A percentile compares a stretch with the other conserved stretches of the same genome.
phyloP scores from a whole-genome alignment of 2,113 vertebrate species.

The Ammodramus savannarum region DNA sequence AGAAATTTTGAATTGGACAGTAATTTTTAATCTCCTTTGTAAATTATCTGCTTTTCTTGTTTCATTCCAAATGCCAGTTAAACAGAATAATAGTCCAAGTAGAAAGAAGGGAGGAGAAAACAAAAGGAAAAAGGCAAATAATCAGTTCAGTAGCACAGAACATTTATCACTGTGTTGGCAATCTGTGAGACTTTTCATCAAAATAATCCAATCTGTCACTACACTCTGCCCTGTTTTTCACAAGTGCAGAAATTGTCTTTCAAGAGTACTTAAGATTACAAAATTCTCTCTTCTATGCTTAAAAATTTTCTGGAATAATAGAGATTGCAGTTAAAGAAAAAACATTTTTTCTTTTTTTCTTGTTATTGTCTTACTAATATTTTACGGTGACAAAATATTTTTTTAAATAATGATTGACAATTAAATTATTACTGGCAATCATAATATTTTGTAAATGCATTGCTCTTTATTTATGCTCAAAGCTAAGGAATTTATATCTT shows the following conservation, averaged over 20 bases:
- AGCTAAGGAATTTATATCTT: neutral
- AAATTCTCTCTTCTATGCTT: neutral
- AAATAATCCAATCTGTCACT: neutral
- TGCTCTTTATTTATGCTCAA: neutral
- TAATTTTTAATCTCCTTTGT: neutral
- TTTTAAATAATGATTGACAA: neutral
- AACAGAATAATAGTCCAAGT: neutral
- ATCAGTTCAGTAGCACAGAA: neutral
- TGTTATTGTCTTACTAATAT: neutral
- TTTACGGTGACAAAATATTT: neutral
- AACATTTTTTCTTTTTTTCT: neutral
- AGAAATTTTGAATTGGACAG: rapidly evolving
- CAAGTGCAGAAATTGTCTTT: neutral
- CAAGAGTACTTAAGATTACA: neutral
- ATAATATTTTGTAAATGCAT: neutral
- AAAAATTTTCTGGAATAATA: neutral
- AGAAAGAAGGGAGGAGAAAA: rapidly evolving
- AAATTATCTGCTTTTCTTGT: neutral
- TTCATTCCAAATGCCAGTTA: neutral
- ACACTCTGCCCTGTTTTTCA: neutral
- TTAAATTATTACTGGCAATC: neutral
- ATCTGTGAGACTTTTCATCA: neutral
- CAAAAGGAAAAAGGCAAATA: neutral
- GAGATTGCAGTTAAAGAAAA: neutral
- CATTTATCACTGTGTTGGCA: neutral